Base-by-base conservation (phyloP, 1,140 invertebrate species). In the Temnothorax nylanderi region DNA sequence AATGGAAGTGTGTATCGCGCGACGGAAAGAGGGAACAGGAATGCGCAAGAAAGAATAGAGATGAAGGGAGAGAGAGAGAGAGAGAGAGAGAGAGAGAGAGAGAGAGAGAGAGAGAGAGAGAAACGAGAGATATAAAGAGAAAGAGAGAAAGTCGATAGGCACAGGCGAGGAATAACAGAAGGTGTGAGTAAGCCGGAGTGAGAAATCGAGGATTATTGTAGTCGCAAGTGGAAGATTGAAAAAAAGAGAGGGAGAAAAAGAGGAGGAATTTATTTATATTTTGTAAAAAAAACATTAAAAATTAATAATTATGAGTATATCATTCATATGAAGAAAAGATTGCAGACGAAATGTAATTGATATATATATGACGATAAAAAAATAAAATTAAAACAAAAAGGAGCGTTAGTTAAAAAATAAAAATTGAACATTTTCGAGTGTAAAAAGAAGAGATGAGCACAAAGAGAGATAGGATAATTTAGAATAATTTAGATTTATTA, bases 131-230 rank as follows among this genome's bases (percentile, higher is more conserved):
- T 49, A 44, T 4, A 26, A 13, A 62, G 18, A 56, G 54, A 64
- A 58, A 69, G 18, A 60, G 56, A 64, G 69, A 69, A 11, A 60
- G 69, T 51, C 18, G 67, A 34, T 62, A 87, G 87, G 84, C 51
- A 88, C 86, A 90, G 85, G 85, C 76, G 75, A 89, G 78, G 86
- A 81, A 78, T 74, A 64, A 76, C 41, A 88, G 44, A 56, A 72
- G 71, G 51, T 49, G 49, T 62, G 85, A 81, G 26, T 47, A 80
- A 54, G 56, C 75, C 10, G 77, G 71, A 84, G 88, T 87, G 89
- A 89, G 88, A 89, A 91, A 88, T 67, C 75, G 64, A 69, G 58
- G 44, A 51, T 77, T 65, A 67, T 49, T 76, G 64, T 47, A 67
- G 64, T 47, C 44, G 34, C 54, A 34, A 87, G 10, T 71, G 49